Evolutionary conservation across 2,888 invertebrate species (phyloP).

Genomic region (Zele albiditarsus): DNA sequence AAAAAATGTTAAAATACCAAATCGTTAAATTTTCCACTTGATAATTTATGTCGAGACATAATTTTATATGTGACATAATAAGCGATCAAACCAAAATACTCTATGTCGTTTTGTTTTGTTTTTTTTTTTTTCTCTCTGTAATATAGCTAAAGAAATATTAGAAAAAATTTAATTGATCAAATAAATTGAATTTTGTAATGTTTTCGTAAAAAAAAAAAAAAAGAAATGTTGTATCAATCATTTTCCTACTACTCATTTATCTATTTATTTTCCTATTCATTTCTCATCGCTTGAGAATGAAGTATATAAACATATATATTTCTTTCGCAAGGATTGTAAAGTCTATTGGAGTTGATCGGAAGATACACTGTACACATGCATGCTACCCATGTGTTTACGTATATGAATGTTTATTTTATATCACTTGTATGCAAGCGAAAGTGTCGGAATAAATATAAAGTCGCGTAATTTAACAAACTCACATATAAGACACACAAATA

Average conservation of each 20-base stretch:
- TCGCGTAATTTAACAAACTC: constrained; percentile 11
- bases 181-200: constrained; percentile 59
- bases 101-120: constrained; percentile 49
- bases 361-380: constrained; percentile 3
- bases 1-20: constrained; percentile 28
- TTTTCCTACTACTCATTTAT: not conserved
- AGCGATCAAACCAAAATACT: constrained; percentile 59
- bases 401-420: not conserved
- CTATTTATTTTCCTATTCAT: not conserved
- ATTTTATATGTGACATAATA: constrained; percentile 47
- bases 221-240: not conserved
- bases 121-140: not conserved
- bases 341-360: constrained; percentile 15
- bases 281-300: not conserved
- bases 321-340: constrained; percentile 2
- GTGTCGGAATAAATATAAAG: constrained; percentile 1
- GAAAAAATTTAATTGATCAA: constrained; percentile 22
- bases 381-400: not conserved
- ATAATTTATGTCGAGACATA: constrained; percentile 53
- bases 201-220: constrained; percentile 60
- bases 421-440: constrained; percentile 11
- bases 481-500: not conserved
- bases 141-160: constrained; percentile 37
- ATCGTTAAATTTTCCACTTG: constrained; percentile 32
- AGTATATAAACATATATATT: not conserved